Conservation (phyloP, 1,140 invertebrate species). For the Ladona fulva region DNA sequence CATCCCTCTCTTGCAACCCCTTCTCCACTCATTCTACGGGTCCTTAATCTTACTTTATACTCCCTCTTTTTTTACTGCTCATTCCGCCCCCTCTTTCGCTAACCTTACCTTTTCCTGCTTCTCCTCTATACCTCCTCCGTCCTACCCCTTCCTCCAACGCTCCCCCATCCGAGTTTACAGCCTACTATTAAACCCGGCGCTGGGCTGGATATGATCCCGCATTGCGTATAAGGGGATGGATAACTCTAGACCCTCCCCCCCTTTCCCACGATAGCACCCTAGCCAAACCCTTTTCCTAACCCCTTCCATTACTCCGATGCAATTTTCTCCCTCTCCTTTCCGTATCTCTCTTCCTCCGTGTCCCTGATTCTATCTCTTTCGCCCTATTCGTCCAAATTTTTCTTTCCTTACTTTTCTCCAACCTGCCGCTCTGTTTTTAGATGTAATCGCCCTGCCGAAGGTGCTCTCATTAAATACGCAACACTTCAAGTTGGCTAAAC, state of each 20-base stretch:
- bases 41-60: background rate
- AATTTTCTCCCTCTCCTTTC: background rate
- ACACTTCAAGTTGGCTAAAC: no score
- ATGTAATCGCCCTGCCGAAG: no score
- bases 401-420: no score
- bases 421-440: no score
- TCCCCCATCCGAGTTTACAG: background rate
- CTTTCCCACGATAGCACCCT: background rate
- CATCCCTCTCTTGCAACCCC: background rate
- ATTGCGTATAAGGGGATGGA: constrained; percentile 3
- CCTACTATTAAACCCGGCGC: background rate
- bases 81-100: background rate
- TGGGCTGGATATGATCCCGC: background rate
- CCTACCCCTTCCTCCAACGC: background rate
- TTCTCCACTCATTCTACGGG: background rate
- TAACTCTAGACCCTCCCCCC: background rate
- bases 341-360: background rate
- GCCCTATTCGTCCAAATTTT: no score
- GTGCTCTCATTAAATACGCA: no score
- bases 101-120: background rate
- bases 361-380: no score
- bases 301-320: background rate
- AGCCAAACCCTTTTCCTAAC: background rate
- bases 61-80: background rate
- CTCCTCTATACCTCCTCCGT: background rate